Evolutionary conservation across 2,797 vertebrate genomes (phyloP).

Genomic region (Lerista edwardsae): DNA sequence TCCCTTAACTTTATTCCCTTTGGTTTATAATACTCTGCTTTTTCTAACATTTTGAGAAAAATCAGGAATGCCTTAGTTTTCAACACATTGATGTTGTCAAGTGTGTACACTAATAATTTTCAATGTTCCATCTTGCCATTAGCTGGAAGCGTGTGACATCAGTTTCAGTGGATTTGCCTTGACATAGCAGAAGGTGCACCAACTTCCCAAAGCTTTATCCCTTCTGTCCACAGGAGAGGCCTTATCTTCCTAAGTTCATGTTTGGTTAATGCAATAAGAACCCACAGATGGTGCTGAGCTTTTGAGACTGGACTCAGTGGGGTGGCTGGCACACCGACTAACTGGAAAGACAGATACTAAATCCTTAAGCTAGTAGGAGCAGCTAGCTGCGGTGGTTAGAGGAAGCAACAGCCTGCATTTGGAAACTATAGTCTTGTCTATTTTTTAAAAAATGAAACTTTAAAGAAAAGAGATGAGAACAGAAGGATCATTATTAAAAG

Average conservation of each 20-base stretch:
- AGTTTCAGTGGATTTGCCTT: background rate
- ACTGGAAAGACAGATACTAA: constrained; percentile 51
- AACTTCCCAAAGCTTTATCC: constrained; percentile 23
- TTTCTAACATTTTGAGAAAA: background rate
- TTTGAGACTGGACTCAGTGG: constrained; percentile 39
- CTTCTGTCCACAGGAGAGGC: constrained; percentile 4
- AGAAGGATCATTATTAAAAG: background rate
- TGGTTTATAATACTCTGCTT: background rate
- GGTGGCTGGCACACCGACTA: constrained; percentile 52
- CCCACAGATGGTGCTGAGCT: constrained; percentile 55
- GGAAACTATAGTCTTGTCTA: constrained; percentile 20
- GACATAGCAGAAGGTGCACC: constrained; percentile 4
- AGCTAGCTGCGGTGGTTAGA: constrained; percentile 46
- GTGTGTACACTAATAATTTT: background rate
- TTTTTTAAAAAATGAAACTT: constrained; percentile 44
- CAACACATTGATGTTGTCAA: background rate
- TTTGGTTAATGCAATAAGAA: constrained; percentile 49
- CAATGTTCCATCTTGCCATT: constrained; percentile 2
- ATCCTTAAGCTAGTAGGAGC: constrained; percentile 61
- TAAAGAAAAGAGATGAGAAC: background rate
- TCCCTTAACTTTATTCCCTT: too few species aligned
- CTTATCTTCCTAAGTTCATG: constrained; percentile 38
- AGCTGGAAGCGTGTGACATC: background rate
- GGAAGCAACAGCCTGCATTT: constrained; percentile 46
- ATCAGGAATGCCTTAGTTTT: background rate